phyloP scores from a whole-genome alignment of 2,113 vertebrate genomes.

The Poeciliopsis occidentalis region DNA sequence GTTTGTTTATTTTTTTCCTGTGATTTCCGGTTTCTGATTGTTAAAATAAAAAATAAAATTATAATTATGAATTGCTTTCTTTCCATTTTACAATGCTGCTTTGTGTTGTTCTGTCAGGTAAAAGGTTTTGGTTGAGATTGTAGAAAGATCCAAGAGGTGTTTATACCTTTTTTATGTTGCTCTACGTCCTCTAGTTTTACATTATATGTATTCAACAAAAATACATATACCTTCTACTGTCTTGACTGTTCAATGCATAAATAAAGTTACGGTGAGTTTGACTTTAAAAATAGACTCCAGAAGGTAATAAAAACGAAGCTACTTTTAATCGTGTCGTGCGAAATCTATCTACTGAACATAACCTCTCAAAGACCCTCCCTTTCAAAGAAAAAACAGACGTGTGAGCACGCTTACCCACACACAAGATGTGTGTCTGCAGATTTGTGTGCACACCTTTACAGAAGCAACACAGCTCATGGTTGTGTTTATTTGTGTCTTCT shows the following conservation, averaged over 20 bases:
- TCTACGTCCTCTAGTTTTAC: not conserved
- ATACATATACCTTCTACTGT: not conserved
- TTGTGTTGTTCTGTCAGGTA: too few species aligned
- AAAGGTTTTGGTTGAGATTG: too few species aligned
- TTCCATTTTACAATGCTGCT: too few species aligned
- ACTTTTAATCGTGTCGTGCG: not conserved
- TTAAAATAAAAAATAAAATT: too few species aligned
- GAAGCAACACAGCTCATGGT: constrained; percentile 52
- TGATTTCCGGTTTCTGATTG: too few species aligned
- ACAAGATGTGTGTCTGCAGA: constrained; percentile 55
- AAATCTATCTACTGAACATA: constrained; percentile 18
- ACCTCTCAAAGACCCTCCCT: constrained; percentile 13
- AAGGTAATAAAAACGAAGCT: not conserved
- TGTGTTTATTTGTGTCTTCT: constrained; percentile 65
- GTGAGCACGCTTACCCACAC: constrained; percentile 45
- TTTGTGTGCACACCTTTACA: constrained; percentile 57
- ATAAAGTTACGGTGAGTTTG: not conserved
- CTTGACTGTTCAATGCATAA: not conserved
- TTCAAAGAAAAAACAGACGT: constrained; percentile 17
- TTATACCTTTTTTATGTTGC: too few species aligned
- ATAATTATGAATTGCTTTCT: too few species aligned
- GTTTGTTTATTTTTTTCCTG: too few species aligned
- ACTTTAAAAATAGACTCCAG: not conserved
- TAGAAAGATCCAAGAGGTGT: too few species aligned
- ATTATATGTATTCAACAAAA: not conserved